Conservation (phyloP, 1,140 invertebrate species). For the Psix sp. region DNA sequence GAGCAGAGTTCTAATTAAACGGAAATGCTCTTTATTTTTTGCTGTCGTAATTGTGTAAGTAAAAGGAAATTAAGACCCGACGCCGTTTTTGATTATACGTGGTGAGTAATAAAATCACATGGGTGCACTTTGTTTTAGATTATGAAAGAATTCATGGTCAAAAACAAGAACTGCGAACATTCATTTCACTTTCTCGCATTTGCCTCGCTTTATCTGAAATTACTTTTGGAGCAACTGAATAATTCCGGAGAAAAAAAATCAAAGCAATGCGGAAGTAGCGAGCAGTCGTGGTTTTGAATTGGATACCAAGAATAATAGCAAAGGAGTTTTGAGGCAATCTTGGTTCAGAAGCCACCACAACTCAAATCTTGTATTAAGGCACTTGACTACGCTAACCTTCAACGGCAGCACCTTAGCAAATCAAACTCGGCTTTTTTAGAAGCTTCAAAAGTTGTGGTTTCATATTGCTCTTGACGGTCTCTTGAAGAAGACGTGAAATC, state of each 20-base stretch:
- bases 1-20: slow-evolving; percentile 12
- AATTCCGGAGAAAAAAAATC: slow-evolving; percentile 18
- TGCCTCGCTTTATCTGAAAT: slow-evolving; percentile 2
- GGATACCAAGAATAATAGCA: slow-evolving; percentile 24
- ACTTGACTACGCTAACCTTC: slow-evolving; percentile 34
- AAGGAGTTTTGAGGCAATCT: slow-evolving; percentile 32
- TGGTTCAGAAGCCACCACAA: slow-evolving; percentile 37
- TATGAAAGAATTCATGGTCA: slow-evolving; percentile 13
- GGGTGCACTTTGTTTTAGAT: slow-evolving; percentile 7
- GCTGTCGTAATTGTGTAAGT: slow-evolving; percentile 1
- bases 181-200: slow-evolving; percentile 8
- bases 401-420: slow-evolving; percentile 21
- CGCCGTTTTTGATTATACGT: slow-evolving; percentile 16
- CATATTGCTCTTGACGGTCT: slow-evolving; percentile 27
- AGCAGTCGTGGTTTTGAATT: slow-evolving; percentile 27
- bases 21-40: slow-evolving; percentile 14
- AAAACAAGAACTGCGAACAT: slow-evolving; percentile 10
- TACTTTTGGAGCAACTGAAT: neutral
- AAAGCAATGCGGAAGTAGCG: slow-evolving; percentile 36
- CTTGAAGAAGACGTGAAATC: slow-evolving; percentile 16
- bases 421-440: slow-evolving; percentile 32
- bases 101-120: slow-evolving; percentile 23
- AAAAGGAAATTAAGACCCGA: slow-evolving; percentile 16
- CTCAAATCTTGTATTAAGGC: slow-evolving; percentile 37
- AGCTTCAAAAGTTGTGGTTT: slow-evolving; percentile 31